Base-by-base conservation (phyloP, 2,113 vertebrate genomes). In the Sus scrofa region DNA sequence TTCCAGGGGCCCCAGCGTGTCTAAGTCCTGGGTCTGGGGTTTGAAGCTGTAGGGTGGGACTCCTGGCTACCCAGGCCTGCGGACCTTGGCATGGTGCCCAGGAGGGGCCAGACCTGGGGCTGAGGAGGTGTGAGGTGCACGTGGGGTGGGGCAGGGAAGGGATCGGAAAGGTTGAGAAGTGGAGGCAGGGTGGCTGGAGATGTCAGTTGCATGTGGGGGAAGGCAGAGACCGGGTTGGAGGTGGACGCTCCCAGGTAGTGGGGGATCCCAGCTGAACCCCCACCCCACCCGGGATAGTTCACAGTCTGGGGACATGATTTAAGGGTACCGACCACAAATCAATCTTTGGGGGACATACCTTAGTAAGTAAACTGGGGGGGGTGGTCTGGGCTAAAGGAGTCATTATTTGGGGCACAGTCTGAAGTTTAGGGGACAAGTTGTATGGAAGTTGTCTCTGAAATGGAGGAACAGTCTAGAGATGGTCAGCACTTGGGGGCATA, bases 61-160 rank as follows among this genome's bases (percentile, higher is more conserved):
- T 95, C 78, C 68, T 54, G 89, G 70, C 91, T 96, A 70, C 82
- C 83, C 56, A 78, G 81, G 71, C 75, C 93, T 54, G 18, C 3
- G 0, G 75, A 79, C n/a, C 26, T 91, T 97, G 97, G 97, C 96
- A 10, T 8, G 62, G 84, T 73, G 88, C 97, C 97, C 37, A 0
- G 86, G 95, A 95, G 92, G 86, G 97, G 90, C 96, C 94, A 60
- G 68, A 54, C 60, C 79, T 58, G 60, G 96, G 97, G 71, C 81
- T 75, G 62, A 56, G 75, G 95, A 95, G 81, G 89, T 96, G 88
- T 96, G 93, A 90, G 87, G 90, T 93, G 81, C 94, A 87, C 32
- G 73, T 91, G 87, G 78, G 88, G 34, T 93, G 32, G 34, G 86
- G 68, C 73, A 86, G 75, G 56, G 67, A 81, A 81, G 65, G 60